phyloP scores from a whole-genome alignment of 30 jellyfish, hydroid and myxozoan species.

The Aurelia coerulea region DNA sequence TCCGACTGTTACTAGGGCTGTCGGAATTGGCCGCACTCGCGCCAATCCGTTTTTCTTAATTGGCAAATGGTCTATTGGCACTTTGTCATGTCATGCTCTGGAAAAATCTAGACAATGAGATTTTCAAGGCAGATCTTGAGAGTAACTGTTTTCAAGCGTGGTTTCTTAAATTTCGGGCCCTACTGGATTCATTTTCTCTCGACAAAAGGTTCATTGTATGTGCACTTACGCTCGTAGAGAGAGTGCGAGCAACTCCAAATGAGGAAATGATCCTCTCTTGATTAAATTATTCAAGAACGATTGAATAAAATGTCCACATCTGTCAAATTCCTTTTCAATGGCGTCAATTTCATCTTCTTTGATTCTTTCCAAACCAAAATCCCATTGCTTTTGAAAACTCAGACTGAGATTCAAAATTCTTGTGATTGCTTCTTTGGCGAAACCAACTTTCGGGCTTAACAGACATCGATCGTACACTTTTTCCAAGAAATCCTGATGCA shows the following conservation, averaged over 20 bases:
- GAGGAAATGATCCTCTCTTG: constrained; percentile 92
- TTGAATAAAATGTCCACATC: constrained; percentile 80
- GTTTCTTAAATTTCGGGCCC: too few relatives aligned
- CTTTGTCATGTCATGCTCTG: too few relatives aligned
- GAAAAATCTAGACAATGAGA: too few relatives aligned
- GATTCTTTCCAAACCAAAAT: constrained; percentile 23
- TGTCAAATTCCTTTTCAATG: constrained; percentile 72
- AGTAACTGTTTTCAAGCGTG: too few relatives aligned
- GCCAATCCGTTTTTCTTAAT: too few relatives aligned
- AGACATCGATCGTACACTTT: constrained; percentile 83
- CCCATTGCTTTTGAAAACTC: constrained; percentile 76
- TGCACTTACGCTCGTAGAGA: constrained; percentile 4
- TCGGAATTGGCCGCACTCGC: too few relatives aligned
- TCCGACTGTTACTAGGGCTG: too few relatives aligned
- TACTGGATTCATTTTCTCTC: too few relatives aligned
- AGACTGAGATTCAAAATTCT: constrained; percentile 66
- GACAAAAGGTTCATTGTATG: too few relatives aligned
- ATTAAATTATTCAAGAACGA: constrained; percentile 81
- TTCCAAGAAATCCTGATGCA: constrained; percentile 67
- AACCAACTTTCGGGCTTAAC: constrained; percentile 81
- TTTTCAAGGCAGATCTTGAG: too few relatives aligned
- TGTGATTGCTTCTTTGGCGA: constrained; percentile 82
- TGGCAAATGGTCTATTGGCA: too few relatives aligned
- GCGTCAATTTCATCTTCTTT: constrained; percentile 42
- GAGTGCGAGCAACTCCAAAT: constrained; percentile 55